Percentiles rank a stretch among this genome's conserved stretches.
These are phyloP conservation scores for Ctenopoma kingsleyae DNA, from an alignment of 2,797 vertebrate species.

Conservation along the genomic window DNA sequence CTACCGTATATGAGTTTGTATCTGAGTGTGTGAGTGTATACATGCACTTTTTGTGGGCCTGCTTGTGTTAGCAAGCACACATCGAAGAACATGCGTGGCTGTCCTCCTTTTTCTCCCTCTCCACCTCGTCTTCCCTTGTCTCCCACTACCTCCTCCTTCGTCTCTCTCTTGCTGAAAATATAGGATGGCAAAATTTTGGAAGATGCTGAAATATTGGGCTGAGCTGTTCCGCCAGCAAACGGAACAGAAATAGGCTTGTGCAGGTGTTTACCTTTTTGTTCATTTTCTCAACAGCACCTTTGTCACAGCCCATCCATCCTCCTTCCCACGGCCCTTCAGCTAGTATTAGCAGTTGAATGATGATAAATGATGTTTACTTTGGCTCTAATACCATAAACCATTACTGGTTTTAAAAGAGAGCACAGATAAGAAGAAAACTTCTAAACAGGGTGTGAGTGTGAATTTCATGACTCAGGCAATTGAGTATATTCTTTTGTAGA, in stretches of 20 bases:
- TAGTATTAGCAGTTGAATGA: conserved; percentile 59
- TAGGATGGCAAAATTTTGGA: conserved; percentile 40
- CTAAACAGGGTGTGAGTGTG: conserved; percentile 27
- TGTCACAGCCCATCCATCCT: conserved; percentile 66
- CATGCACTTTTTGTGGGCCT: conserved; percentile 10
- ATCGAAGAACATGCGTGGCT: conserved; percentile 43
- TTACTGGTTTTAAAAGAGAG: conserved; percentile 34
- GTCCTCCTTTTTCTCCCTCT: conserved; percentile 54
- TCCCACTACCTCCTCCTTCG: conserved; percentile 27
- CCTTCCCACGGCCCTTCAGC: conserved; percentile 49
- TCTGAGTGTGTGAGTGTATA: conserved; percentile 13
- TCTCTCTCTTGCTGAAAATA: conserved; percentile 41
- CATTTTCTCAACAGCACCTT: conserved; percentile 56
- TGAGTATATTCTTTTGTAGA: conserved; percentile 29
- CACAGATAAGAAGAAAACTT: conserved; percentile 42
- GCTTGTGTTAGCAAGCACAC: conserved; percentile 15
- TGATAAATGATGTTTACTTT: conserved; percentile 66
- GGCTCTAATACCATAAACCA: conserved; percentile 47
- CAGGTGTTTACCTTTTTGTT: conserved; percentile 61
- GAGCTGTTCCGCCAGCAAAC: conserved; percentile 48
- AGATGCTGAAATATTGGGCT: conserved; percentile 47
- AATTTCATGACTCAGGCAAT: conserved; percentile 33
- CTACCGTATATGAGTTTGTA: conserved; percentile 35
- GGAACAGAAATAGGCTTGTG: conserved; percentile 48
- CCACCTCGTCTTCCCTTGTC: conserved; percentile 38